Evolutionary conservation across 1,140 invertebrate species (phyloP), one percentile per base, ranked within the genome.

Genomic region (Drosophila elegans): DNA sequence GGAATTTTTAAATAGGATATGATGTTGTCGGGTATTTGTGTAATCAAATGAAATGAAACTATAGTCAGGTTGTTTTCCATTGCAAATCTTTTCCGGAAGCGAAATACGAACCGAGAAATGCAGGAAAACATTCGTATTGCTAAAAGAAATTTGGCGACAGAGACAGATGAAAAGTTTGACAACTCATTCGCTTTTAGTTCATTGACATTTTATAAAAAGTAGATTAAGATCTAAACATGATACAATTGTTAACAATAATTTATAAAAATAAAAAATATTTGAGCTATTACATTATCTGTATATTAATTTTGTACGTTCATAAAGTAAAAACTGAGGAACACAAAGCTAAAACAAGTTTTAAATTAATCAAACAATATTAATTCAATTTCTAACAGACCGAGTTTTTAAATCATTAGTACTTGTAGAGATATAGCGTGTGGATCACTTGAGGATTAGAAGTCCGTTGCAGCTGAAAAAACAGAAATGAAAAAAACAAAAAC

Each of bases 11-110:
- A 21, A 21, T 21, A 21, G 16, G 16, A 21, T 21, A 21, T 21
- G 16, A 21, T 21, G 16, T 21, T 21, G 16, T 21, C 16, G 0
- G 1, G 1, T 21, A 21, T 21, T 21, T 21, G 16, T 21, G 16
- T 21, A 21, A 1, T 1, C 16, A 1, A 21, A 21, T 21, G 16
- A 21, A 21, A 21, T 21, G 1, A 0, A 21, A 21, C 6, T 4
- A 67, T 6, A 4, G 6, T 11, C n/a, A 16, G 57, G 4, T 44
- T n/a, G 2, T 10, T 25, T 11, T 68, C 46, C 32, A 66, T 68
- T 3, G 32, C 1, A 9, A 21, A 42, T 29, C 36, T 16, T 21
- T 38, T n/a, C 11, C 11, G 60, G 45, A 13, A 29, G 39, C 12
- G 21, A 9, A 10, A 16, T 13, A 11, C 46, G 9, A 29, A 67